These are phyloP conservation scores for Sarcophaga caerulescens DNA, from an alignment of 2,888 invertebrate species.

Conservation along the genomic window DNA sequence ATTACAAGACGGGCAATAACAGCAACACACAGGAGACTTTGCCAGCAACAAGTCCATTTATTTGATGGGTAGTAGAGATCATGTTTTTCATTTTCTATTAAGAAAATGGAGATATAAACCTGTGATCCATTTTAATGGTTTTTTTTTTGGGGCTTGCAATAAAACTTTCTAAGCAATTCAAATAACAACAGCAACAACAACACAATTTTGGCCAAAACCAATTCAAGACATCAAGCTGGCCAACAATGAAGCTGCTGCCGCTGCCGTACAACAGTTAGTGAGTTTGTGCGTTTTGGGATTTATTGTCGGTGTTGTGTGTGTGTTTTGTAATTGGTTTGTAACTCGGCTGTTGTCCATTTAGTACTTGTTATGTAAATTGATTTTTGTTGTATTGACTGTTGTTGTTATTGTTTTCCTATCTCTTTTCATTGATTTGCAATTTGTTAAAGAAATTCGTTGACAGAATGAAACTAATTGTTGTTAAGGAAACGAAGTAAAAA, in stretches of 20 bases:
- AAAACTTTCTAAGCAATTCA: slow-evolving; percentile 54
- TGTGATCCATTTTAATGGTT: slow-evolving; percentile 53
- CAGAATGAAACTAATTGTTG: slow-evolving; percentile 59
- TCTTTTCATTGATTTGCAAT: slow-evolving; percentile 56
- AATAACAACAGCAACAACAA: neutral
- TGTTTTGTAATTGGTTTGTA: neutral
- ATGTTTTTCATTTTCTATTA: neutral
- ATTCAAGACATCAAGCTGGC: neutral
- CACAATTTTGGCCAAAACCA: neutral
- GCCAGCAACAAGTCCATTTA: neutral
- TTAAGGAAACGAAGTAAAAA: slow-evolving; percentile 41
- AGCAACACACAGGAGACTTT: neutral
- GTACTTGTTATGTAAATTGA: slow-evolving; percentile 40
- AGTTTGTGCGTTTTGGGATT: slow-evolving; percentile 16
- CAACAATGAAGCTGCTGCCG: neutral
- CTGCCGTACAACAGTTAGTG: no score
- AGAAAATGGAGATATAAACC: slow-evolving; percentile 31
- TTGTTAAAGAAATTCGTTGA: slow-evolving; percentile 57
- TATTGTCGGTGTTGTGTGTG: neutral
- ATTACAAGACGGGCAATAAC: slow-evolving; percentile 43
- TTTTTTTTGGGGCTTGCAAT: neutral
- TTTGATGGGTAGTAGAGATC: neutral
- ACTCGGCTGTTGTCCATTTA: neutral
- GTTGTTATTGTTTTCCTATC: slow-evolving; percentile 22
- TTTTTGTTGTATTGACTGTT: neutral